Evolutionary conservation across 2,888 invertebrate species (phyloP).

Genomic region (Cotesia congregata): DNA sequence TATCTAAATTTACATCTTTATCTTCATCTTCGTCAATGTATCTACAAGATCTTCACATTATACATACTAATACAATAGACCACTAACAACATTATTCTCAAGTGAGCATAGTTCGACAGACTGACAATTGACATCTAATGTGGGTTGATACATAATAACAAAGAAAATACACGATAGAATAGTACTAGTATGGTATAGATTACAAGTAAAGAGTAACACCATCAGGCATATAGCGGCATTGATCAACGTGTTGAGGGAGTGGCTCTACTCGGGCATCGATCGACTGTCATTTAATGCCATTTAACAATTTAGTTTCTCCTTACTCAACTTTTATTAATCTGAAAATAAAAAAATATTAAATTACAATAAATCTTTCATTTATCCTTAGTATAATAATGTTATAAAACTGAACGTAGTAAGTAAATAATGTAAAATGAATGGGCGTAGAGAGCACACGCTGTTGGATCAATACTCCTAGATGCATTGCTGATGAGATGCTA

Average conservation of each 20-base stretch:
- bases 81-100: background rate
- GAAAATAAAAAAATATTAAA: conserved; percentile 12
- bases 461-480: conserved; percentile 24
- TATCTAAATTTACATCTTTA: background rate
- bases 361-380: background rate
- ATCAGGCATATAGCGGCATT: conserved; percentile 9
- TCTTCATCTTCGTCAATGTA: background rate
- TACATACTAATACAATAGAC: background rate
- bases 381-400: background rate
- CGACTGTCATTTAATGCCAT: conserved; percentile 29
- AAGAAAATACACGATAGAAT: conserved; percentile 3
- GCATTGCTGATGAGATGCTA: conserved; percentile 18
- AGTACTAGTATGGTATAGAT: conserved; percentile 5
- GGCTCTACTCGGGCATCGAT: conserved; percentile 29
- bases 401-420: background rate
- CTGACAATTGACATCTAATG: background rate
- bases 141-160: background rate
- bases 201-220: conserved; percentile 1
- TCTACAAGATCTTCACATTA: background rate
- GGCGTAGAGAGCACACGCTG: conserved; percentile 11
- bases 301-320: background rate
- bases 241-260: conserved; percentile 30
- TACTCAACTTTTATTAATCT: conserved; percentile 10
- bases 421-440: conserved; percentile 6
- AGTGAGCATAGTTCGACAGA: background rate